These are phyloP conservation scores for Labroides dimidiatus DNA, from an alignment of 2,797 vertebrate species.

Conservation along the genomic window DNA sequence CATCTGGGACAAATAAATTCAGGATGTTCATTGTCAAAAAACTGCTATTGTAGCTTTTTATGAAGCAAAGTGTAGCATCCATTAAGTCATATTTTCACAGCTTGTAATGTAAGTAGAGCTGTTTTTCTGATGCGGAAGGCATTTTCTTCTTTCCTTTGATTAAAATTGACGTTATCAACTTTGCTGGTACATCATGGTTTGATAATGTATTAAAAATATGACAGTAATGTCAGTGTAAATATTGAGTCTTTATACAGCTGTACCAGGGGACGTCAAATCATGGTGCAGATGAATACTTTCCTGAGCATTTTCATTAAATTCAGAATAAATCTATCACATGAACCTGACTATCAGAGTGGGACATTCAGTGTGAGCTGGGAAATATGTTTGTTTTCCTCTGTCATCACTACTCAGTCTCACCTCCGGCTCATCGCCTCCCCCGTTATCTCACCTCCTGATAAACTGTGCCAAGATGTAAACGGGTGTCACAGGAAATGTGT, in stretches of 20 bases:
- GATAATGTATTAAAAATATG: background rate
- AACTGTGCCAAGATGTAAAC: slow-evolving; percentile 35
- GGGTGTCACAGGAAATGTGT: slow-evolving; percentile 32
- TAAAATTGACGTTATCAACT: background rate
- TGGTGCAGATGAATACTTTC: background rate
- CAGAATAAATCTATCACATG: slow-evolving; percentile 23
- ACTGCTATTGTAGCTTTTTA: too few species aligned
- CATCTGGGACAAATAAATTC: too few species aligned
- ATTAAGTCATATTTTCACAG: background rate
- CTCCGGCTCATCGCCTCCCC: background rate
- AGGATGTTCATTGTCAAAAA: too few species aligned
- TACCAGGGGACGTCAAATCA: background rate
- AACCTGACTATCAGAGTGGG: slow-evolving; percentile 15
- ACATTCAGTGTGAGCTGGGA: slow-evolving; percentile 16
- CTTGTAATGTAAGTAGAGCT: background rate
- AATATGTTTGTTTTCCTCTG: slow-evolving; percentile 41
- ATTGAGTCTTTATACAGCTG: background rate
- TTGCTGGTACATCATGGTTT: background rate
- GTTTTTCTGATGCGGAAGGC: background rate
- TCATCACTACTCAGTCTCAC: slow-evolving; percentile 21
- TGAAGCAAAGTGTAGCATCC: too few species aligned
- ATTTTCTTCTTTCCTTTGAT: background rate
- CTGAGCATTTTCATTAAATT: background rate
- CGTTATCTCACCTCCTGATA: slow-evolving; percentile 36
- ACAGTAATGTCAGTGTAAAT: background rate